Conservation (phyloP, 2,113 vertebrate species). For the Henicopernis longicauda region DNA sequence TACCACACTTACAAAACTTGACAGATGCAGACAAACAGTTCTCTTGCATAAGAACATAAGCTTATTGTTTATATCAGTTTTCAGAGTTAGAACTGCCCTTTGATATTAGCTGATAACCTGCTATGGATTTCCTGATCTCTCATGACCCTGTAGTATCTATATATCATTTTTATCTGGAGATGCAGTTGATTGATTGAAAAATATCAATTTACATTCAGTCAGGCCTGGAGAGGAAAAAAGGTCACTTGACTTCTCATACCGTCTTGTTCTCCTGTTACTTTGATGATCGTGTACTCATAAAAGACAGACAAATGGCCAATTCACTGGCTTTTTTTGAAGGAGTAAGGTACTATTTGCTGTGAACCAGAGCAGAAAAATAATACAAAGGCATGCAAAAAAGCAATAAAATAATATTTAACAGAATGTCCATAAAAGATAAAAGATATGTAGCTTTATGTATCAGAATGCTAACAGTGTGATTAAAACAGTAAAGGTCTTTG, state of each 20-base stretch:
- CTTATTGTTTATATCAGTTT: not conserved
- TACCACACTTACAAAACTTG: not conserved
- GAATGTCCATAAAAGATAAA: not conserved
- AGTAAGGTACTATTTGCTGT: not conserved
- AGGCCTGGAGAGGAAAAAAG: not conserved
- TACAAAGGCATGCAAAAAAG: not conserved
- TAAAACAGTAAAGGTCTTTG: not conserved
- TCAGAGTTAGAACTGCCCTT: not conserved
- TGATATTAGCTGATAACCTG: not conserved
- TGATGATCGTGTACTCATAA: not conserved
- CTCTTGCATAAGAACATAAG: not conserved
- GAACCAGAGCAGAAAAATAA: not conserved
- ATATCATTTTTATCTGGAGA: not conserved
- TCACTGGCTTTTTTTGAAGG: not conserved
- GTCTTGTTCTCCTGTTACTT: not conserved
- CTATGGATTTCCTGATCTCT: not conserved
- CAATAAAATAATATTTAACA: not conserved
- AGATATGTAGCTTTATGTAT: not conserved
- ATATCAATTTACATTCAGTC: not conserved
- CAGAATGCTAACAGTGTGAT: not conserved
- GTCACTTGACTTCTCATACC: not conserved
- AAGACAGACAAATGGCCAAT: not conserved
- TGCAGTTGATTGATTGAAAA: not conserved
- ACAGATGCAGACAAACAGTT: not conserved
- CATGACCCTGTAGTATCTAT: not conserved